Conservation (phyloP, 92 coral and sea anemone species). For the Porites lobata region DNA sequence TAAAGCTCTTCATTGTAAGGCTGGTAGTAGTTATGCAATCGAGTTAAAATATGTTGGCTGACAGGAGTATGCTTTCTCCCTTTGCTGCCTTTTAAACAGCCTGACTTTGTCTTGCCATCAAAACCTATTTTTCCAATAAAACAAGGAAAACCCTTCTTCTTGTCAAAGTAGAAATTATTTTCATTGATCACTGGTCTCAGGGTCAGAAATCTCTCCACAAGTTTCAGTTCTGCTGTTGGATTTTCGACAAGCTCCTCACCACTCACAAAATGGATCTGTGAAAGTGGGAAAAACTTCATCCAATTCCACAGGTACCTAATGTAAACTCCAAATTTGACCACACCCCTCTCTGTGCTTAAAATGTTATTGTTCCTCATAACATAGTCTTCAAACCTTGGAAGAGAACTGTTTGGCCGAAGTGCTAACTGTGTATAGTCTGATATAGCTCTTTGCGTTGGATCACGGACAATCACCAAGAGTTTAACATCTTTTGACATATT, state of each 20-base stretch:
- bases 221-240: conserved; percentile 82
- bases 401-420: conserved; percentile 56
- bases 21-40: conserved; percentile 80
- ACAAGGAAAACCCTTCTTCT: conserved; percentile 91
- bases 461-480: conserved; percentile 90
- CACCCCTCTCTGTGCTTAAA: conserved; percentile 72
- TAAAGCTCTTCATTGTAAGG: conserved; percentile 90
- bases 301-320: conserved; percentile 72
- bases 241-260: conserved; percentile 84
- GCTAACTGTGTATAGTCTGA: conserved; percentile 92
- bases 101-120: conserved; percentile 38
- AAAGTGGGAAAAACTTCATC: conserved; percentile 78
- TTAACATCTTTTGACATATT: conserved; percentile 82
- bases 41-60: conserved; percentile 28
- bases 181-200: conserved; percentile 73
- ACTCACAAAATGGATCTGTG: conserved; percentile 91
- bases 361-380: conserved; percentile 67
- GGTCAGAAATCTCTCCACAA: conserved; percentile 78
- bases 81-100: conserved; percentile 86
- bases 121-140: conserved; percentile 73
- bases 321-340: conserved; percentile 85
- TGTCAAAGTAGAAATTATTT: conserved; percentile 79
- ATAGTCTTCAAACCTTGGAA: conserved; percentile 81
- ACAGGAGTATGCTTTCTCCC: conserved; percentile 86
- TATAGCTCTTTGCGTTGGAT: conserved; percentile 89